Percentiles rank a stretch among this genome's conserved stretches.
Evolutionary conservation across 2,797 vertebrate species (phyloP).

Genomic region (Melanotaenia maccullochi): DNA sequence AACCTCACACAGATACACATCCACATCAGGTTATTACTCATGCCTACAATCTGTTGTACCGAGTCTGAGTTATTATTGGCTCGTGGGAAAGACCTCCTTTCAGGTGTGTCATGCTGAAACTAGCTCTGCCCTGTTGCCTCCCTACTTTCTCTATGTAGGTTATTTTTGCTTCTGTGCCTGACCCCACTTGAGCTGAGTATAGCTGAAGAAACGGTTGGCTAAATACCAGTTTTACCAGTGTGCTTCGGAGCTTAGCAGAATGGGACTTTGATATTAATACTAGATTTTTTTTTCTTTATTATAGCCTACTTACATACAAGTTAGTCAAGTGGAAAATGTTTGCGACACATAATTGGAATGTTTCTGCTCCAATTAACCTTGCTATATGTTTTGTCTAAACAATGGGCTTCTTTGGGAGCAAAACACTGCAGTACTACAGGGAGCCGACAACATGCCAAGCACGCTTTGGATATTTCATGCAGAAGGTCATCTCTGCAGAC

Average conservation of each 20-base stretch:
- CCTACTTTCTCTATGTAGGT: conserved; percentile 37
- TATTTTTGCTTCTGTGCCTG: conserved; percentile 24
- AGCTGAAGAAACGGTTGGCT: conserved; percentile 13
- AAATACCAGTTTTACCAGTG: conserved; percentile 9
- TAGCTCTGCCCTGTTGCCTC: conserved; percentile 49
- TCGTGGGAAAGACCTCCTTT: conserved; percentile 56
- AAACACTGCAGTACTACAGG: conserved; percentile 52
- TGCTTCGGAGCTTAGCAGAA: conserved; percentile 1
- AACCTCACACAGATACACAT: conserved; percentile 34
- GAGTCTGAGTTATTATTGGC: conserved; percentile 71
- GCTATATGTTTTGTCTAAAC: conserved; percentile 74
- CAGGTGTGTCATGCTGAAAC: conserved; percentile 78
- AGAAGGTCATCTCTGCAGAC: conserved; percentile 40
- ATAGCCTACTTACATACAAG: conserved; percentile 31
- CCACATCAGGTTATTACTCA: conserved; percentile 63
- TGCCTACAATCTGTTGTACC: conserved; percentile 52
- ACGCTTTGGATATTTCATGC: conserved; percentile 65
- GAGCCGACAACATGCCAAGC: conserved; percentile 62
- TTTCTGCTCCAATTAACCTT: conserved; percentile 85
- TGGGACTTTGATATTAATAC: conserved; percentile 19
- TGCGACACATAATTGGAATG: conserved; percentile 64
- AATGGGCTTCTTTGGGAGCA: conserved; percentile 69
- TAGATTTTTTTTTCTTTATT: conserved; percentile 5
- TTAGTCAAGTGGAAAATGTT: conserved; percentile 54
- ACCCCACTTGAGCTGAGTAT: conserved; percentile 7